phyloP scores from a whole-genome alignment of 2,797 vertebrate genomes.

The Setipinna tenuifilis region DNA sequence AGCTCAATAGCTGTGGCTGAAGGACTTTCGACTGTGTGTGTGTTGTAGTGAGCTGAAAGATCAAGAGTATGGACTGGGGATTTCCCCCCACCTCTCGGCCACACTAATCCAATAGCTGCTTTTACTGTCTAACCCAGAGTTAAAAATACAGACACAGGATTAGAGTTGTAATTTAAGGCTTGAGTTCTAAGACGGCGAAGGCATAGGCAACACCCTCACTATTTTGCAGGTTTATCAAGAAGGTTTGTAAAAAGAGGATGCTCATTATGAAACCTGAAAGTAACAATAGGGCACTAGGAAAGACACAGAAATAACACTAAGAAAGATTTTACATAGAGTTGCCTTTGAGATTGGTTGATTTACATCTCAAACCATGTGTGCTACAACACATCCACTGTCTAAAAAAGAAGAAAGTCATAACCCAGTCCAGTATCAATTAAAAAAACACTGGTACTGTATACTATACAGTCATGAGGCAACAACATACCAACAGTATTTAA shows the following conservation, averaged over 20 bases:
- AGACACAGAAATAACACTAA: neutral
- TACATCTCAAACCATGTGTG: neutral
- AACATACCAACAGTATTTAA: neutral
- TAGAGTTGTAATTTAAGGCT: conserved; percentile 79
- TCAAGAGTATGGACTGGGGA: conserved; percentile 68
- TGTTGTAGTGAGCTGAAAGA: conserved; percentile 63
- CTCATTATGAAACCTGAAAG: neutral
- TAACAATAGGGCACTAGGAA: neutral
- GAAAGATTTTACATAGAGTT: neutral
- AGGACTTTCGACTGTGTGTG: conserved; percentile 34
- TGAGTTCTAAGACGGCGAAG: conserved; percentile 61
- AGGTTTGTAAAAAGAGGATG: neutral
- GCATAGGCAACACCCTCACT: conserved; percentile 51
- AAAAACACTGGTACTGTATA: neutral
- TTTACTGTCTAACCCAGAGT: conserved; percentile 75
- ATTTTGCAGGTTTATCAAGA: conserved; percentile 49
- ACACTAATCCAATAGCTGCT: conserved; percentile 80
- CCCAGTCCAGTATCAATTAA: too few species aligned
- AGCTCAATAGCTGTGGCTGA: neutral
- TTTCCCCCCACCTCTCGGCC: conserved; percentile 69
- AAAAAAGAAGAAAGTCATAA: too few species aligned
- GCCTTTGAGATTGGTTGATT: neutral
- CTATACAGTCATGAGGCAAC: neutral
- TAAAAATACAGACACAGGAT: conserved; percentile 84
- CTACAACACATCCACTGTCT: too few species aligned